phyloP scores from a whole-genome alignment of 1,140 invertebrate species.

The Drosophila tropicalis region DNA sequence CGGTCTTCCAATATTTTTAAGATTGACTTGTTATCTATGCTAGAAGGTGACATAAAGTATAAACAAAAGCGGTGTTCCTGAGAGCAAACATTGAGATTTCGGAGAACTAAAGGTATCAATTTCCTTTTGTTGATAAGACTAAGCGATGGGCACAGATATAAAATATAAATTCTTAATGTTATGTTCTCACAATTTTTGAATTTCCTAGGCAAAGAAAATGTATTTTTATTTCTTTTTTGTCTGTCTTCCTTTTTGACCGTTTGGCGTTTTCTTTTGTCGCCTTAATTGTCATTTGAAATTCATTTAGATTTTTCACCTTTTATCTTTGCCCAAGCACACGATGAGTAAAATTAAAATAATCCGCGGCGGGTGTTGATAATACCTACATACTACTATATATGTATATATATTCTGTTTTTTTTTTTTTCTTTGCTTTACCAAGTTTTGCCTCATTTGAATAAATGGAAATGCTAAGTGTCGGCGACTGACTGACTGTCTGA shows the following conservation, averaged over 20 bases:
- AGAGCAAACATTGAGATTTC: no score
- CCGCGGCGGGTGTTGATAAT: conserved; percentile 65
- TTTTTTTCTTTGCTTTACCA: conserved; percentile 12
- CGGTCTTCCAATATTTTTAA: no score
- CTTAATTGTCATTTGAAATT: conserved; percentile 72
- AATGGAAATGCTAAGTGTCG: conserved; percentile 77
- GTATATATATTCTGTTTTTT: conserved; percentile 29
- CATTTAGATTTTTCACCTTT: conserved; percentile 80
- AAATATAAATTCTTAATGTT: no score
- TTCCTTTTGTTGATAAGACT: no score
- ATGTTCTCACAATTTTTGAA: not conserved
- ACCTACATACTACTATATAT: not conserved
- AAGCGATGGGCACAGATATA: no score
- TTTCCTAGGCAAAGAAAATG: not conserved
- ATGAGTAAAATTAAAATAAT: conserved; percentile 82
- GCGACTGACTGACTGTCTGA: conserved; percentile 51
- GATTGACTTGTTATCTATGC: no score
- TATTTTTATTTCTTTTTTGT: not conserved
- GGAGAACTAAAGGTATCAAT: no score
- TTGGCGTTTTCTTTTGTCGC: not conserved
- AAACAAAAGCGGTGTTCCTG: no score
- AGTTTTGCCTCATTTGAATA: conserved; percentile 68
- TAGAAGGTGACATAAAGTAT: no score
- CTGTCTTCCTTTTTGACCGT: not conserved
- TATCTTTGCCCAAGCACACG: conserved; percentile 73